phyloP scores from a whole-genome alignment of 2,888 invertebrate species.

The Mythimna lalbum region DNA sequence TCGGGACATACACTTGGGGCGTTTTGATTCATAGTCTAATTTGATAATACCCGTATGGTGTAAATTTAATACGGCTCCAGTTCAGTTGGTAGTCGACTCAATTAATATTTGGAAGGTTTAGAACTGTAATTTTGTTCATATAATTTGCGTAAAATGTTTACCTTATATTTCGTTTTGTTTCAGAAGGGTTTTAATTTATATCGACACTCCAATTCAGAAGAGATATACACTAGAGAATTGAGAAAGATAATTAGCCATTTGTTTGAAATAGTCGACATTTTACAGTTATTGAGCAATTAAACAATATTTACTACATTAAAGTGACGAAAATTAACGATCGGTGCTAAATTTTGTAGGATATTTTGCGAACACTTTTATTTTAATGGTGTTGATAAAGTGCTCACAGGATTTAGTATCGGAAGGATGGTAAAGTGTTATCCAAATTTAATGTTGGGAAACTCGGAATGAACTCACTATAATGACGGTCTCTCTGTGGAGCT shows the following conservation, averaged over 20 bases:
- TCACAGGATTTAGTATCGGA: constrained; percentile 79
- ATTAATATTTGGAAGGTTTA: constrained; percentile 54
- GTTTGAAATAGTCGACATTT: constrained; percentile 34
- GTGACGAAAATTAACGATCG: constrained; percentile 62
- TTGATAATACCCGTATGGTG: constrained; percentile 71
- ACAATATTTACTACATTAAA: constrained; percentile 47
- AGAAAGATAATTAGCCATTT: constrained; percentile 46
- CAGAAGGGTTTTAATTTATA: constrained; percentile 43
- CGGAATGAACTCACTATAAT: constrained; percentile 81
- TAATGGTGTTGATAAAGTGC: constrained; percentile 68
- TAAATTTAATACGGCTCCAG: constrained; percentile 68
- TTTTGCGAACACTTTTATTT: constrained; percentile 73
- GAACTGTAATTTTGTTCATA: constrained; percentile 48
- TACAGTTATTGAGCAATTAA: constrained; percentile 40
- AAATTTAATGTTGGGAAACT: constrained; percentile 81
- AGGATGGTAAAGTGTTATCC: constrained; percentile 79
- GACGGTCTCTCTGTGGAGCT: constrained; percentile 79
- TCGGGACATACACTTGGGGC: constrained; percentile 66
- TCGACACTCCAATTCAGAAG: constrained; percentile 36
- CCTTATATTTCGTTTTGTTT: constrained; percentile 34
- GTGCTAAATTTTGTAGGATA: constrained; percentile 58
- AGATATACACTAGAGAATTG: constrained; percentile 34
- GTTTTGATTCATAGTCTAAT: constrained; percentile 74
- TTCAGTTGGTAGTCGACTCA: constrained; percentile 55
- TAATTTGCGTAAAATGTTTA: constrained; percentile 36